Conservation (phyloP, 2,113 vertebrate genomes). For the Columba livia region DNA sequence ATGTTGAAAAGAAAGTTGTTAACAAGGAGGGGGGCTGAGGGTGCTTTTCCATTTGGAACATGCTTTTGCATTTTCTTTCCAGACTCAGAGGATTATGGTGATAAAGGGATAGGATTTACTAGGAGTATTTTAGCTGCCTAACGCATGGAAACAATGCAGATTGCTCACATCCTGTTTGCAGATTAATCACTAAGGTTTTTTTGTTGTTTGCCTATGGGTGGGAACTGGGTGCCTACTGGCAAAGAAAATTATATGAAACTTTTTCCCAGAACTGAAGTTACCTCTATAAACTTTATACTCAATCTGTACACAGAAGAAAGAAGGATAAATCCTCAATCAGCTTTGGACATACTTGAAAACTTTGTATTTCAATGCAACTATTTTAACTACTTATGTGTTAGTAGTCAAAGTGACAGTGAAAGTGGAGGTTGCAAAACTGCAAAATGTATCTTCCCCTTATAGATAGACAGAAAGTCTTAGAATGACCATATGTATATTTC, state of each 20-base stretch:
- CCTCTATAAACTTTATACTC: not conserved
- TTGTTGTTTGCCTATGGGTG: not conserved
- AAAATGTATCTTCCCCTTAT: not conserved
- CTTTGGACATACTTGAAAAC: not conserved
- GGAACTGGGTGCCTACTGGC: not conserved
- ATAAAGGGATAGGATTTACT: conserved; percentile 39
- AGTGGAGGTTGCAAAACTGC: not conserved
- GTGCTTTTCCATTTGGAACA: not conserved
- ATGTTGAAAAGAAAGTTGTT: conserved; percentile 33
- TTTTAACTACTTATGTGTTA: not conserved
- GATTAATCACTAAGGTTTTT: not conserved
- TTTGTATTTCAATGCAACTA: not conserved
- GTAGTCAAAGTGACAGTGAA: not conserved
- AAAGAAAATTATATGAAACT: not conserved
- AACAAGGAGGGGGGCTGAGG: not conserved
- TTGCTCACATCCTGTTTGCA: not conserved
- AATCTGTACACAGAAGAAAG: not conserved
- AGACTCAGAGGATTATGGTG: conserved; percentile 28
- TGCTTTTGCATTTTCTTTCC: not conserved
- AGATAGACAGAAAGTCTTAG: not conserved
- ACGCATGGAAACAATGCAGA: conserved; percentile 4
- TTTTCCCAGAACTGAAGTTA: not conserved
- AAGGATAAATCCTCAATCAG: not conserved
- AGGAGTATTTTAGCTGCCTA: conserved; percentile 1
- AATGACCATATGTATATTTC: not conserved